These are phyloP conservation scores for Aphodius granarius DNA, from an alignment of 2,888 invertebrate genomes.

Conservation along the genomic window DNA sequence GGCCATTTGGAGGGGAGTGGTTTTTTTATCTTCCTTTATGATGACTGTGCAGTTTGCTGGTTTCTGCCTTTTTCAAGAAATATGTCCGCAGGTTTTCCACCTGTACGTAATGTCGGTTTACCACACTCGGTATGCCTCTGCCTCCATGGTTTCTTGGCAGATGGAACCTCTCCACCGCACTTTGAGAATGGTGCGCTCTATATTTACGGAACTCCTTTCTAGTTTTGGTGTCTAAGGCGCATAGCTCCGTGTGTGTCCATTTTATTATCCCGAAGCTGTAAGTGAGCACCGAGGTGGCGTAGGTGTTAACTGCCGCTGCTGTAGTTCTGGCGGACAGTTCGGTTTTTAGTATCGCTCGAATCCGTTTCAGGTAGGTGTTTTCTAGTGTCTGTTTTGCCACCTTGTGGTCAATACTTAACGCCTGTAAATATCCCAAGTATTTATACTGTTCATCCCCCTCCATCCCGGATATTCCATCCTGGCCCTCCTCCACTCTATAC, in stretches of 20 bases:
- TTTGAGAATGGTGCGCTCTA: slow-evolving; percentile 15
- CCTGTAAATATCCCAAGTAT: background rate
- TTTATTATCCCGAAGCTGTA: slow-evolving; percentile 5
- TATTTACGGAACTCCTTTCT: slow-evolving; percentile 18
- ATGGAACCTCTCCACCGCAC: slow-evolving; percentile 16
- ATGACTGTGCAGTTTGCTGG: slow-evolving; percentile 2
- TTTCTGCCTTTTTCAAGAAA: slow-evolving; percentile 2
- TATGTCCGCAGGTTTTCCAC: slow-evolving; percentile 4
- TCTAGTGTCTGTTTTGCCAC: background rate
- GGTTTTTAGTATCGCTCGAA: background rate
- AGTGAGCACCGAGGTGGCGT: background rate
- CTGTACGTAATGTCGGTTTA: background rate
- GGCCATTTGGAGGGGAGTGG: background rate
- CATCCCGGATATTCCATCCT: background rate
- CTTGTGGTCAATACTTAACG: background rate
- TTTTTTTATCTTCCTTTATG: background rate
- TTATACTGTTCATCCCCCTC: background rate
- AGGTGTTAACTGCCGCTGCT: background rate
- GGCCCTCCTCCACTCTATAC: background rate
- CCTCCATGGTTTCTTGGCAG: slow-evolving; percentile 13
- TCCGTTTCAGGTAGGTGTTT: background rate
- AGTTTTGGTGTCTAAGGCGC: slow-evolving; percentile 2
- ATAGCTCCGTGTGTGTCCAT: background rate
- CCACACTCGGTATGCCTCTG: slow-evolving; percentile 8
- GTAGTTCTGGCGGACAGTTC: background rate